Conservation (phyloP, 2,888 invertebrate genomes). For the Congeria kusceri region DNA sequence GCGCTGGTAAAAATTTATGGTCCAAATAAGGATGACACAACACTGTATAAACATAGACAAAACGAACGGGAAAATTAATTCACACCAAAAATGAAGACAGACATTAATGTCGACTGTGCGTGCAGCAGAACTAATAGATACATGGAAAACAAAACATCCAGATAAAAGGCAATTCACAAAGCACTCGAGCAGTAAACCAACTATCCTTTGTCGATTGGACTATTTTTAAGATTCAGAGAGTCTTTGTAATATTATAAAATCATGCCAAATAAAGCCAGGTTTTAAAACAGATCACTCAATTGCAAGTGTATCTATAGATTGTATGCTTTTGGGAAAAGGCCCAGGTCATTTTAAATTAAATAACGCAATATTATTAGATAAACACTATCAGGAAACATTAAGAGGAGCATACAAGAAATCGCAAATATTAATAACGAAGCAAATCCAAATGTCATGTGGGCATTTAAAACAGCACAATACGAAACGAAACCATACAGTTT, state of each 20-base stretch:
- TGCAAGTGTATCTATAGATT: constrained; percentile 3
- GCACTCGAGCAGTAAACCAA: not conserved
- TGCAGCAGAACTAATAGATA: no score
- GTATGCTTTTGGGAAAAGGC: not conserved
- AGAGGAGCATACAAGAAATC: not conserved
- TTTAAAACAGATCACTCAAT: constrained; percentile 1
- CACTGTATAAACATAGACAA: no score
- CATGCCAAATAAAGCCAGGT: no score
- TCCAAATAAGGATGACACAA: no score
- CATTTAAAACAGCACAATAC: not conserved
- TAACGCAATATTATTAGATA: constrained; percentile 2
- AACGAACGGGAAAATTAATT: no score
- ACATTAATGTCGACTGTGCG: no score
- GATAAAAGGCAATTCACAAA: not conserved
- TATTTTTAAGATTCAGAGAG: constrained; percentile 5
- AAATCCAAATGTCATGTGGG: constrained; percentile 4
- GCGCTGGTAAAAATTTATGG: no score
- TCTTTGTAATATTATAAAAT: not conserved
- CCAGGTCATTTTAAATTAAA: constrained; percentile 2
- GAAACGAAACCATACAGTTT: constrained; percentile 6
- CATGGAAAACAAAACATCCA: no score
- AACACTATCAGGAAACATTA: not conserved
- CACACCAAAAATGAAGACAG: no score
- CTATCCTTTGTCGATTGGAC: not conserved
- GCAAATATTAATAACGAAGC: constrained; percentile 12